Percentiles rank a stretch among this genome's conserved stretches.
Evolutionary conservation across 2,888 invertebrate genomes (phyloP).

Genomic region (Neuroscelio doddi): DNA sequence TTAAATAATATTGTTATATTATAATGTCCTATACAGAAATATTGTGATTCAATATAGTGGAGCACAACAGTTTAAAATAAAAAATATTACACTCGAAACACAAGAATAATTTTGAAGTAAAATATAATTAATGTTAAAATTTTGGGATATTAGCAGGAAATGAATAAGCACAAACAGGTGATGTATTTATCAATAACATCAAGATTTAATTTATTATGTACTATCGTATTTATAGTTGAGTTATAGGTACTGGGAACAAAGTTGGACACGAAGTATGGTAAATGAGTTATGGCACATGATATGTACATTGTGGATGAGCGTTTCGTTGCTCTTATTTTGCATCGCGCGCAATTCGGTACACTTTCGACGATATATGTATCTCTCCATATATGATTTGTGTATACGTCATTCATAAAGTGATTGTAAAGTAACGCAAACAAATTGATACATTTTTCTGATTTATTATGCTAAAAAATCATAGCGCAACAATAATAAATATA

Average conservation of each 20-base stretch:
- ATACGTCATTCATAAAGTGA: no score
- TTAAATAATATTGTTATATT: no score
- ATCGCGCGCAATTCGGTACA: slow-evolving; percentile 65
- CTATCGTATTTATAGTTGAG: slow-evolving; percentile 70
- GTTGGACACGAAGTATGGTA: slow-evolving; percentile 71
- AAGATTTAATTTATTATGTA: slow-evolving; percentile 72
- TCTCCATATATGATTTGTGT: neutral
- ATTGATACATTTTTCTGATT: no score
- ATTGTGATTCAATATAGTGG: no score
- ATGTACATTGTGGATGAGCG: slow-evolving; percentile 67
- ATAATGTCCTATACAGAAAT: no score
- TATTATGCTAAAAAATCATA: no score
- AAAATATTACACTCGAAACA: no score
- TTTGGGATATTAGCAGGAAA: slow-evolving; percentile 12
- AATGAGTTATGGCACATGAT: slow-evolving; percentile 72
- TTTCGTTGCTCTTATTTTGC: slow-evolving; percentile 51
- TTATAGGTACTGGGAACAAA: slow-evolving; percentile 71
- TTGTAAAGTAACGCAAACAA: no score
- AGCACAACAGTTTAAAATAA: no score
- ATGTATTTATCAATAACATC: slow-evolving; percentile 70
- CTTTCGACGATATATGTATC: slow-evolving; percentile 16
- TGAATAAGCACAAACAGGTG: slow-evolving; percentile 45
- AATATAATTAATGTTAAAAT: no score
- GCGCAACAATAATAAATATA: no score
- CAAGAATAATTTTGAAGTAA: no score